Conservation (phyloP, 2,797 vertebrate species). For the Neostethus bicornis region DNA sequence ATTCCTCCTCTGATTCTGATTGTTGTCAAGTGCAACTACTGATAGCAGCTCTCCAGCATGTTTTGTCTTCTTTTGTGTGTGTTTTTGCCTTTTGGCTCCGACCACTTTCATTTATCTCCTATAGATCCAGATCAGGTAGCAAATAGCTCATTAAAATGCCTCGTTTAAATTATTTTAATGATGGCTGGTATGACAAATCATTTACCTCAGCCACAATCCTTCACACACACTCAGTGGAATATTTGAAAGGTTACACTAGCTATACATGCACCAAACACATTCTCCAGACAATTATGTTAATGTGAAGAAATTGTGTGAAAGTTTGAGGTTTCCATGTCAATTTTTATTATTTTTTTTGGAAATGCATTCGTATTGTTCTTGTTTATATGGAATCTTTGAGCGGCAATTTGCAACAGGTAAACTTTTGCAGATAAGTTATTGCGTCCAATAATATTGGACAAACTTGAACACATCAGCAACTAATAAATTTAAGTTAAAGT, state of each 20-base stretch:
- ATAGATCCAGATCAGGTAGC: constrained; percentile 35
- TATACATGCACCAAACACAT: background rate
- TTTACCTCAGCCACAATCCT: background rate
- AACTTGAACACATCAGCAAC: no score
- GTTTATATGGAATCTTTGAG: background rate
- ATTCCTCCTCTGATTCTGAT: constrained; percentile 58
- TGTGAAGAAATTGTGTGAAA: background rate
- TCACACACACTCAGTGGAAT: background rate
- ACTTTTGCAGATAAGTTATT: background rate
- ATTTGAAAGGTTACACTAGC: background rate
- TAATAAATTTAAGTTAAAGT: no score
- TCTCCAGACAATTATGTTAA: background rate
- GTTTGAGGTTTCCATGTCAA: background rate
- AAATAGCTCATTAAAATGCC: constrained; percentile 46
- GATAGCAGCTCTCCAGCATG: constrained; percentile 30
- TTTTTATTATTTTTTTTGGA: background rate
- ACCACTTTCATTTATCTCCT: constrained; percentile 24
- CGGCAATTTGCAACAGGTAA: background rate
- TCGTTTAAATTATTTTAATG: constrained; percentile 6
- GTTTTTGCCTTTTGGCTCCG: constrained; percentile 12
- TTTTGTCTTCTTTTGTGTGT: constrained; percentile 30
- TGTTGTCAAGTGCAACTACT: constrained; percentile 46
- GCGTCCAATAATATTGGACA: background rate
- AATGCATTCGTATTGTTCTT: background rate
- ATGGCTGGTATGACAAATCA: background rate